Evolutionary conservation across 2,113 vertebrate species (phyloP).

Genomic region (Anarhynchus alexandrinus): DNA sequence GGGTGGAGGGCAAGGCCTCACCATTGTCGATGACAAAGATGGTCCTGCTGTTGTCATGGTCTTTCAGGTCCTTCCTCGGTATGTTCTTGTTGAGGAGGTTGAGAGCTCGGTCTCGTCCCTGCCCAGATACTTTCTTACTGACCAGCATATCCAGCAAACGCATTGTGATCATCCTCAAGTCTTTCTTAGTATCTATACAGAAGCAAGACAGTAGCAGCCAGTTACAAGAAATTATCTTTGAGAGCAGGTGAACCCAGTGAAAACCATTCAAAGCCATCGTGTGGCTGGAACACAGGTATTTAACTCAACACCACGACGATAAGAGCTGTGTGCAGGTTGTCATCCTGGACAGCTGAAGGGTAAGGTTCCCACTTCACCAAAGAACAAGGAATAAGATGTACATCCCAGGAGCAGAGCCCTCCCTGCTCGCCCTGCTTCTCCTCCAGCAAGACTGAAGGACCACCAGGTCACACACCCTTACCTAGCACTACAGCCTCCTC

Average conservation of each 20-base stretch:
- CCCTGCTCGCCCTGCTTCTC: background rate
- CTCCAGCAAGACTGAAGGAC: background rate
- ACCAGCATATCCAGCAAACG: conserved; percentile 89
- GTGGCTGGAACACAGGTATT: background rate
- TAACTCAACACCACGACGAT: background rate
- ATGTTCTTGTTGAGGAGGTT: conserved; percentile 93
- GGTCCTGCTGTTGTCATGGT: conserved; percentile 81
- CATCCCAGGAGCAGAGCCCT: background rate
- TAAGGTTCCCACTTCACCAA: background rate
- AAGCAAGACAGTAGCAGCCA: background rate
- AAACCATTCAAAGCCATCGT: background rate
- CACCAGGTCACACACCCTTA: conserved; percentile 29
- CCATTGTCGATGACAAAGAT: conserved; percentile 91
- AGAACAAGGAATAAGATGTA: background rate
- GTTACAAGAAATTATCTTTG: background rate
- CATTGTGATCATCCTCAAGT: conserved; percentile 85
- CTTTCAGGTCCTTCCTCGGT: conserved; percentile 82
- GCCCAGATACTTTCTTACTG: conserved; percentile 89
- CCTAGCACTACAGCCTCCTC: conserved; percentile 91
- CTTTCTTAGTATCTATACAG: conserved; percentile 84
- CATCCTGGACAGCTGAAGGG: background rate
- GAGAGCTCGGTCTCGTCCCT: conserved; percentile 91
- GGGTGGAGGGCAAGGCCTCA: conserved; percentile 44
- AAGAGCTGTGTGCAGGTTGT: background rate
- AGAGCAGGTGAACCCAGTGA: background rate